These are phyloP conservation scores for Bellardia bayeri DNA, from an alignment of 2,888 invertebrate species.

Conservation along the genomic window DNA sequence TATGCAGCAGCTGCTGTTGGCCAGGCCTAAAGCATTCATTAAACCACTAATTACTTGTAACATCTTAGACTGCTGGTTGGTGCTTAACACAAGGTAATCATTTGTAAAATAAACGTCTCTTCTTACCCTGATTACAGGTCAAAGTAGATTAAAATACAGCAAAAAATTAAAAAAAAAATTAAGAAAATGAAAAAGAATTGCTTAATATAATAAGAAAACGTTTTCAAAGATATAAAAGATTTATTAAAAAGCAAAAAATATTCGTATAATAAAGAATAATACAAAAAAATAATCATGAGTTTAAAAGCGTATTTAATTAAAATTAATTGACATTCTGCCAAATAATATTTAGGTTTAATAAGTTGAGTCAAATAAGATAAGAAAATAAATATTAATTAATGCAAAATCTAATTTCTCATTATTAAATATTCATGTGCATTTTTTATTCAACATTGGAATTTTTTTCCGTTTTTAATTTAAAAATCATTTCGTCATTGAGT, in stretches of 20 bases:
- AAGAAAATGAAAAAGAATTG: constrained; percentile 1
- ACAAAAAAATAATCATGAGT: neutral
- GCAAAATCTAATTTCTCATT: neutral
- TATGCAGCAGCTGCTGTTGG: constrained; percentile 60
- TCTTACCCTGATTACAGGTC: constrained; percentile 67
- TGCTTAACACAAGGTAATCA: constrained; percentile 62
- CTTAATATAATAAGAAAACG: constrained; percentile 22
- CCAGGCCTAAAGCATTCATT: constrained; percentile 65
- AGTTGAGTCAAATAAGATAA: neutral
- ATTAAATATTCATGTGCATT: constrained; percentile 16
- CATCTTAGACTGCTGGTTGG: constrained; percentile 60
- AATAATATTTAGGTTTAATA: constrained; percentile 1
- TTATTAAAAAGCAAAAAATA: neutral
- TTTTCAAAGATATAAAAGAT: neutral
- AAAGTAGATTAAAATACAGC: constrained; percentile 48
- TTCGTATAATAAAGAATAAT: neutral
- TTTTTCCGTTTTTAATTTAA: constrained; percentile 20
- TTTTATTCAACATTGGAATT: neutral
- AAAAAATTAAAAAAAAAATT: constrained; percentile 9
- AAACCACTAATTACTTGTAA: constrained; percentile 73
- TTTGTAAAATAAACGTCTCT: constrained; percentile 69
- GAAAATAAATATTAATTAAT: constrained; percentile 15
- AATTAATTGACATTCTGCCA: constrained; percentile 44
- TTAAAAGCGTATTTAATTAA: constrained; percentile 42
- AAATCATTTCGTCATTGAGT: neutral